Percentiles rank a stretch among this genome's conserved stretches.
These are phyloP conservation scores for Melanotaenia boesemani DNA, from an alignment of 2,797 vertebrate species.

Conservation along the genomic window DNA sequence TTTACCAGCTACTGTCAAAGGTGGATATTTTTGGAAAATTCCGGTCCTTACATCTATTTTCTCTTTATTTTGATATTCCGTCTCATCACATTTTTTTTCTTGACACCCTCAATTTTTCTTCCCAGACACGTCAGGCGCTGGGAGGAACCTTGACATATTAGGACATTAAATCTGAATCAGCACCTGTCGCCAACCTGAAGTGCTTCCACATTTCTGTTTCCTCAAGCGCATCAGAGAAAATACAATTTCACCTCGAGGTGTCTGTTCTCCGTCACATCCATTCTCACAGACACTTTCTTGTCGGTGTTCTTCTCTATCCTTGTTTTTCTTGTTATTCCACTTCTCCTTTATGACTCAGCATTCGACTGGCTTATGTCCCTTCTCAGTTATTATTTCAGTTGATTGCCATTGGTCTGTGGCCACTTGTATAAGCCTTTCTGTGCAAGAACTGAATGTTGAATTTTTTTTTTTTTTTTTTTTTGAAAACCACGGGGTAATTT, in stretches of 20 bases:
- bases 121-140: constrained; percentile 29
- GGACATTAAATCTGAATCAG: constrained; percentile 79
- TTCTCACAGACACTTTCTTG: constrained; percentile 26
- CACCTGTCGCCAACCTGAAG: constrained; percentile 65
- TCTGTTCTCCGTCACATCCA: constrained; percentile 64
- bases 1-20: not conserved
- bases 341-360: constrained; percentile 8
- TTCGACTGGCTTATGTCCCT: constrained; percentile 5
- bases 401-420: not conserved
- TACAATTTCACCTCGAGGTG: constrained; percentile 58
- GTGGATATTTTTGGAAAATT: constrained; percentile 1
- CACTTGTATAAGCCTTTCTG: constrained; percentile 26
- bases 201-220: constrained; percentile 69
- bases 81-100: constrained; percentile 12
- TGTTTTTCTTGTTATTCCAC: not conserved
- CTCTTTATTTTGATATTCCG: constrained; percentile 20
- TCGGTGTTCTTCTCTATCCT: constrained; percentile 24
- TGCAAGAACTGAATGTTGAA: not conserved
- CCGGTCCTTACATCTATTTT: not conserved
- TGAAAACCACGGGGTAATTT: not conserved
- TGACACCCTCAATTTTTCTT: constrained; percentile 55
- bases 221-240: constrained; percentile 67
- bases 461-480: not conserved
- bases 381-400: constrained; percentile 30
- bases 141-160: constrained; percentile 74